phyloP scores from a whole-genome alignment of 1,140 invertebrate genomes.

The Brachionus manjavacas region DNA sequence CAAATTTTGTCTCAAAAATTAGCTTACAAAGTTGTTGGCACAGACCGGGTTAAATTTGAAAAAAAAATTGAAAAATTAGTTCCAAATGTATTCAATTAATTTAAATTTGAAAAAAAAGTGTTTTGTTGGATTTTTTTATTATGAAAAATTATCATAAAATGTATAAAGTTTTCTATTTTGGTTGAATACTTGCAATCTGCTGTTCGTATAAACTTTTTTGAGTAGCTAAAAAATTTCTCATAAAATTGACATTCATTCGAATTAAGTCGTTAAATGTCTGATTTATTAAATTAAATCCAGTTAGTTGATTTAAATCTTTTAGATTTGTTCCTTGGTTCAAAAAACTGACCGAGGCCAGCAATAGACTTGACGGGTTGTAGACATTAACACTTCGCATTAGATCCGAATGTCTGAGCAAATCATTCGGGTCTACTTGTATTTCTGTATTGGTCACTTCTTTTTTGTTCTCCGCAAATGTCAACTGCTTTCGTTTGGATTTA shows the following conservation, averaged over 20 bases:
- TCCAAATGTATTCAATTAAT: too few species aligned
- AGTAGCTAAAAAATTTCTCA: slow-evolving; percentile 21
- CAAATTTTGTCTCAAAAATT: neutral
- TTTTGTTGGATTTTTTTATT: neutral
- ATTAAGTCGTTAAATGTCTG: slow-evolving; percentile 34
- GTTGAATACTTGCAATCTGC: slow-evolving; percentile 31
- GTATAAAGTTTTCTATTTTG: neutral
- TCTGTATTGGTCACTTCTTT: neutral
- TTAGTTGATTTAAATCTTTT: slow-evolving; percentile 33
- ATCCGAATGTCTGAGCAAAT: slow-evolving; percentile 29
- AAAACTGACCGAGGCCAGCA: neutral
- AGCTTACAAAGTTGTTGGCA: neutral
- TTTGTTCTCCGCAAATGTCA: neutral
- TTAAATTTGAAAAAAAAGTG: neutral
- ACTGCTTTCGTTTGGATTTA: neutral
- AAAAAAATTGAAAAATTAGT: neutral
- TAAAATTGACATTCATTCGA: slow-evolving; percentile 41
- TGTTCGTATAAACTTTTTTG: slow-evolving; percentile 34
- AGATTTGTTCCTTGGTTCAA: neutral
- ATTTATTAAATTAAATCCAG: slow-evolving; percentile 41
- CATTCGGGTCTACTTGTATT: slow-evolving; percentile 15
- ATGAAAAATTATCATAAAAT: neutral
- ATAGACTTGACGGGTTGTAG: neutral
- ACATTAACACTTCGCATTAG: neutral
- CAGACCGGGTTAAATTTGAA: neutral